Evolutionary conservation across 2,888 invertebrate species (phyloP).

Genomic region (Rhodophaea formosa): DNA sequence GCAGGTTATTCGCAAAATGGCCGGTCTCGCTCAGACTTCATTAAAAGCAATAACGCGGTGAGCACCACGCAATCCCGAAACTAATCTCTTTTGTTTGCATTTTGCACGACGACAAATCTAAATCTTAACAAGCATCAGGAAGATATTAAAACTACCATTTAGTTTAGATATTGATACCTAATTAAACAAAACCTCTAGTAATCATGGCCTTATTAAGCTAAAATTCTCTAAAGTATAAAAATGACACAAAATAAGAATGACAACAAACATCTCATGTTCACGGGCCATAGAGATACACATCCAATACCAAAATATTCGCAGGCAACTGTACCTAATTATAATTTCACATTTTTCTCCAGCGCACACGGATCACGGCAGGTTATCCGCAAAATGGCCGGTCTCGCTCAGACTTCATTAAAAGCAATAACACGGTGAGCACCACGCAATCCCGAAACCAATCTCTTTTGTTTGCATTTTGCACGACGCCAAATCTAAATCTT

Average conservation of each 20-base stretch:
- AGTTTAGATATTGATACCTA: too few species aligned
- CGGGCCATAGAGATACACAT: too few species aligned
- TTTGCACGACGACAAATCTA: slow-evolving; percentile 58
- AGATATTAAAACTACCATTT: too few species aligned
- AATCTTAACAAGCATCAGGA: slow-evolving; percentile 44
- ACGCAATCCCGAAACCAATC: slow-evolving; percentile 62
- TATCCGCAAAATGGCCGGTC: slow-evolving; percentile 20
- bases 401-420: slow-evolving; percentile 53
- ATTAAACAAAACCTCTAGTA: too few species aligned
- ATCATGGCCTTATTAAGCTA: too few species aligned
- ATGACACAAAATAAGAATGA: too few species aligned
- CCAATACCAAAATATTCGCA: not conserved
- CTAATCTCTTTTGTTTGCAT: slow-evolving; percentile 68
- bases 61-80: slow-evolving; percentile 54
- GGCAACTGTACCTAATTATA: slow-evolving; percentile 10
- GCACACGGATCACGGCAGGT: slow-evolving; percentile 31
- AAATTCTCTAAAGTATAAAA: too few species aligned
- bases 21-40: slow-evolving; percentile 44
- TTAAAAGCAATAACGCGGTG: slow-evolving; percentile 51
- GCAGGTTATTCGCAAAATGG: slow-evolving; percentile 21
- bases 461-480: slow-evolving; percentile 67
- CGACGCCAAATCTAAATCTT: slow-evolving; percentile 51
- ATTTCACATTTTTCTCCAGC: slow-evolving; percentile 10
- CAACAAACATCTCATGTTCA: too few species aligned
- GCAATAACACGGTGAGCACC: slow-evolving; percentile 47